phyloP scores from a whole-genome alignment of 2,797 vertebrate species.

The Sitta carolinensis region DNA sequence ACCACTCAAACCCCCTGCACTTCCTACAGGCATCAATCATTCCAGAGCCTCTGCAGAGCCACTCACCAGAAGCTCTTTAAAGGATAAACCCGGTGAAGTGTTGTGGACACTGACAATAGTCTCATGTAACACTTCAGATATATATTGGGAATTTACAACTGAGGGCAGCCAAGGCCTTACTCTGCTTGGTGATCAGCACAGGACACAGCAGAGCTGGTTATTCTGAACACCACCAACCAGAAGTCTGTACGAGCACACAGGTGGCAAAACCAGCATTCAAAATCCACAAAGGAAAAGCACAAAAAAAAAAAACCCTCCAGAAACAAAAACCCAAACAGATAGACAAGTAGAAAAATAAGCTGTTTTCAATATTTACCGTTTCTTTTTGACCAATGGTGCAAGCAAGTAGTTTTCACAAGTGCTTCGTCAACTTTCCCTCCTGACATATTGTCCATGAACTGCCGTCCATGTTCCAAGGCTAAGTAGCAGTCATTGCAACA shows the following conservation, averaged over 20 bases:
- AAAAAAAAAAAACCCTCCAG: neutral
- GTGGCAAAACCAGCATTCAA: neutral
- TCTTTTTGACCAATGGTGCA: conserved; percentile 95
- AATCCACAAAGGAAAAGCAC: neutral
- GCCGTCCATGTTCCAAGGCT: conserved; percentile 95
- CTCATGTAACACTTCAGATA: neutral
- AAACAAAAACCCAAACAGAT: neutral
- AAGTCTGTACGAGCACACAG: neutral
- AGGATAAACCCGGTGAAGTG: neutral
- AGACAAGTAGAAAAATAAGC: neutral
- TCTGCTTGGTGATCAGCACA: neutral
- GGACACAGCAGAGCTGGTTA: neutral
- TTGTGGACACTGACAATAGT: neutral
- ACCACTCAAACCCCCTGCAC: conserved; percentile 14
- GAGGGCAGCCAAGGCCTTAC: neutral
- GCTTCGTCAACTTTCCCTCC: conserved; percentile 97
- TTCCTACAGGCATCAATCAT: conserved; percentile 12
- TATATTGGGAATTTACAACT: neutral
- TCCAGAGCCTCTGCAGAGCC: neutral
- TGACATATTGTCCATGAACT: conserved; percentile 99
- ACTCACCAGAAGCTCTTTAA: neutral
- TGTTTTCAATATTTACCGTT: conserved; percentile 73
- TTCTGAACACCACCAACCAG: neutral
- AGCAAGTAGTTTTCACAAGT: conserved; percentile 93
- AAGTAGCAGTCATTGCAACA: conserved; percentile 96